These are phyloP conservation scores for Paedocypris sp. DNA, from an alignment of 2,113 vertebrate species.

Conservation along the genomic window DNA sequence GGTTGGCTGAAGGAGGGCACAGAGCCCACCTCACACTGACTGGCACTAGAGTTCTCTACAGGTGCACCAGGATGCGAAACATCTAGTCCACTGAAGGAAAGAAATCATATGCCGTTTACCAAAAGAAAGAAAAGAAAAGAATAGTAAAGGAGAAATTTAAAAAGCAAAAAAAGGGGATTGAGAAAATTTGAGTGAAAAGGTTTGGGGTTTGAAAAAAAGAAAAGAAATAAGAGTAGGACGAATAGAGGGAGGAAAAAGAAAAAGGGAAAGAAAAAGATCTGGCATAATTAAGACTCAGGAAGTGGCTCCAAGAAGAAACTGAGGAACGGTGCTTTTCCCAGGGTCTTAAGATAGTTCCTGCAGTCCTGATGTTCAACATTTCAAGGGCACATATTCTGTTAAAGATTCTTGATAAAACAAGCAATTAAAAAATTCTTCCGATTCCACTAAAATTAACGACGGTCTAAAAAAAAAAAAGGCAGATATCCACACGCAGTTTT, in stretches of 20 bases:
- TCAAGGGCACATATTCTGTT: background rate
- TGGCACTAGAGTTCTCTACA: conserved; percentile 70
- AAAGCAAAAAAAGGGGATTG: too few relatives aligned
- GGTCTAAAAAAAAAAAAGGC: too few relatives aligned
- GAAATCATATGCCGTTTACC: conserved; percentile 70
- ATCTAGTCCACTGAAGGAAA: conserved; percentile 81
- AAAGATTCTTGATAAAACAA: too few relatives aligned
- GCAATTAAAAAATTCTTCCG: too few relatives aligned
- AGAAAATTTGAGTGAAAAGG: too few relatives aligned
- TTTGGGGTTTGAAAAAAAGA: too few relatives aligned
- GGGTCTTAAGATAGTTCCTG: background rate
- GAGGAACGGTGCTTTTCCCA: background rate
- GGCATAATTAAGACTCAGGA: too few relatives aligned
- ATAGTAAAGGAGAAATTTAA: background rate
- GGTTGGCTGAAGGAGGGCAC: conserved; percentile 65
- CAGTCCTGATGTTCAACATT: background rate
- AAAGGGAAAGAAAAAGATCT: background rate
- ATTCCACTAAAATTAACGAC: too few relatives aligned
- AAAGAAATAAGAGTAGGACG: too few relatives aligned
- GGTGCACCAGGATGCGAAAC: conserved; percentile 74
- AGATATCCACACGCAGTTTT: too few relatives aligned
- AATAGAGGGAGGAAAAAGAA: conserved; percentile 16
- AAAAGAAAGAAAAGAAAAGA: conserved; percentile 29
- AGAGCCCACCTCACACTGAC: conserved; percentile 77
- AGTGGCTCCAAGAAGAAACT: background rate